A percentile compares a stretch with the other conserved stretches of the same genome.
These are phyloP conservation scores for Venustoraphidia nigricollis DNA, from an alignment of 2,888 invertebrate species.

Conservation along the genomic window DNA sequence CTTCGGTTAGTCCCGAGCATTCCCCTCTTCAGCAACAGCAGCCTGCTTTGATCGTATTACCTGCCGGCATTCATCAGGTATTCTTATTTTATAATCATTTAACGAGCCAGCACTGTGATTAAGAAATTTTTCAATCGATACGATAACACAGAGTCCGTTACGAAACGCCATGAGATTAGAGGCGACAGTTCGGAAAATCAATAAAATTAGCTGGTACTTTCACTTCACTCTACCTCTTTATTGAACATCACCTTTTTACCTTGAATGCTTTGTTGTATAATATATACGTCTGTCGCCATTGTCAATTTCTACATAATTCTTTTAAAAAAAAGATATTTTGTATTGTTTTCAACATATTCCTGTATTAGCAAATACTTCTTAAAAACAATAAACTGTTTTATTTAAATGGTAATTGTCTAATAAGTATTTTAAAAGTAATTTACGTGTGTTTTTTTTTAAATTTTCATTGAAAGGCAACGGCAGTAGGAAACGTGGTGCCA, in stretches of 20 bases:
- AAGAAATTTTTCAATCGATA: too few species aligned
- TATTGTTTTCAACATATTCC: not conserved
- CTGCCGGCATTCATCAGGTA: slow-evolving; percentile 32
- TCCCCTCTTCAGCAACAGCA: slow-evolving; percentile 25
- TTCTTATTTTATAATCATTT: slow-evolving; percentile 2
- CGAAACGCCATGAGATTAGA: too few species aligned
- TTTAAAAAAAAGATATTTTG: not conserved
- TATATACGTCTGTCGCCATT: not conserved
- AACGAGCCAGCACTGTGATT: too few species aligned
- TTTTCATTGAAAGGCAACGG: slow-evolving; percentile 7
- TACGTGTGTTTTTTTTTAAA: not conserved
- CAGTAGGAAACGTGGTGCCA: slow-evolving; percentile 23
- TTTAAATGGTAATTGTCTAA: too few species aligned
- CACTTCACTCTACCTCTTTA: too few species aligned
- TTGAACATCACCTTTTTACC: too few species aligned
- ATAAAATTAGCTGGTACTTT: too few species aligned
- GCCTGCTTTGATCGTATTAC: slow-evolving; percentile 30
- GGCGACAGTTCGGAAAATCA: too few species aligned
- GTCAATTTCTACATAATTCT: not conserved
- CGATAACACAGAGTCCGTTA: too few species aligned
- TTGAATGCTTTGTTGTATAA: too few species aligned
- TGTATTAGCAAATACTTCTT: not conserved
- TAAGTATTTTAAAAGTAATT: too few species aligned
- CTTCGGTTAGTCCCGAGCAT: slow-evolving; percentile 16
- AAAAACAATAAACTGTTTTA: too few species aligned